These are phyloP conservation scores for Rhinopomastus cyanomelas DNA, from an alignment of 2,113 vertebrate genomes.

Conservation along the genomic window DNA sequence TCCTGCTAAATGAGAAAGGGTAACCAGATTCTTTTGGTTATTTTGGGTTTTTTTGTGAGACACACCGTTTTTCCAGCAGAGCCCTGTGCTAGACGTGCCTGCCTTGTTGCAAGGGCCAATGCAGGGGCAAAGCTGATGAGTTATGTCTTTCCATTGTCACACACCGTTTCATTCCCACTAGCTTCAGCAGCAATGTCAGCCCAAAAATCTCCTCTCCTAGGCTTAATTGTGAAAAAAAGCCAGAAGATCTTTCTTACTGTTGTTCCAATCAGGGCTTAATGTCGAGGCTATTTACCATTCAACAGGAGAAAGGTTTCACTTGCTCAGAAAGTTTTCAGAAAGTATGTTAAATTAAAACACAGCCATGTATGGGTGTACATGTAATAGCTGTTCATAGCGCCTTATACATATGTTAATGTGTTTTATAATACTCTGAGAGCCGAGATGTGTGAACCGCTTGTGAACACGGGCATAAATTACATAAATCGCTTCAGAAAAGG, in stretches of 20 bases:
- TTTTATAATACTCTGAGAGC: neutral
- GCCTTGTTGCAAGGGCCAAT: neutral
- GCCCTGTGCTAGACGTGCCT: neutral
- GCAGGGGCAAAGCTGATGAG: neutral
- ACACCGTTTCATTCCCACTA: neutral
- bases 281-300: neutral
- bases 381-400: neutral
- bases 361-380: neutral
- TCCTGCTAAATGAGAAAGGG: neutral
- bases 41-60: accelerated
- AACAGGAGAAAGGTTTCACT: neutral
- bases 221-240: neutral
- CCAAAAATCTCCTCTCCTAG: neutral
- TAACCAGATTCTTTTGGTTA: neutral
- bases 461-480: neutral
- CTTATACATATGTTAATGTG: neutral
- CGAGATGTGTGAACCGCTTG: neutral
- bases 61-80: neutral
- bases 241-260: neutral
- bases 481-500: conserved; percentile 20
- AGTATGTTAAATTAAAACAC: neutral
- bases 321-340: neutral
- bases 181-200: neutral
- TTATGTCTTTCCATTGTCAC: neutral
- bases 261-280: neutral